A percentile compares a stretch with the other conserved stretches of the same genome.
phyloP scores from a whole-genome alignment of 2,113 vertebrate genomes.

The Python bivittatus region DNA sequence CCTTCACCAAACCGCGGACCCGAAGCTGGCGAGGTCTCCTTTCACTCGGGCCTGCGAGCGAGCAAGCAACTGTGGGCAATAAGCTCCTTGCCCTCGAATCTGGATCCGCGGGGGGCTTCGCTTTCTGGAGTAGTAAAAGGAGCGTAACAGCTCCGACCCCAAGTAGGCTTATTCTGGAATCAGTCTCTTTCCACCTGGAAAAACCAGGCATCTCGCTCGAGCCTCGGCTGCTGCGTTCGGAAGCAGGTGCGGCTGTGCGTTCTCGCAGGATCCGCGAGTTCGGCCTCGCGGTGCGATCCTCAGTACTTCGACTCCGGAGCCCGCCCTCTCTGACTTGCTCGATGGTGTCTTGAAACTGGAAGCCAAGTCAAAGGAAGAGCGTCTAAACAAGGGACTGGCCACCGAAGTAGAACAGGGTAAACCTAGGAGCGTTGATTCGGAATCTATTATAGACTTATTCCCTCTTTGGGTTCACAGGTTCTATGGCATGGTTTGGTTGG shows the following conservation, averaged over 20 bases:
- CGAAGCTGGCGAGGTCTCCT: not conserved
- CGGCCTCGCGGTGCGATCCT: too few relatives aligned
- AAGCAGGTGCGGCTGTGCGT: not conserved
- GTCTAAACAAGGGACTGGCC: not conserved
- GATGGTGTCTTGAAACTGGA: not conserved
- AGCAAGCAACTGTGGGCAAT: too few relatives aligned
- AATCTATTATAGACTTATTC: not conserved
- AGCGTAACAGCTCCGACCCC: not conserved
- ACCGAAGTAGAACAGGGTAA: not conserved
- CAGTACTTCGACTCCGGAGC: not conserved
- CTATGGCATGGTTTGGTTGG: not conserved
- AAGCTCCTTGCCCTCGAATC: not conserved
- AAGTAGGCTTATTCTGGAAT: not conserved
- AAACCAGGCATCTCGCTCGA: too few relatives aligned
- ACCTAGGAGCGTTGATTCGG: not conserved
- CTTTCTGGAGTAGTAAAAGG: not conserved
- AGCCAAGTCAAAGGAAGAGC: not conserved
- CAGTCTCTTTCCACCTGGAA: not conserved
- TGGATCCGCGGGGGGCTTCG: not conserved
- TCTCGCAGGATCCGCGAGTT: not conserved
- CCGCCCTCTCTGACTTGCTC: not conserved
- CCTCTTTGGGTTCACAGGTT: not conserved
- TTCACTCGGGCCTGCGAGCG: not conserved
- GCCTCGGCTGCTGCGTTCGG: not conserved
- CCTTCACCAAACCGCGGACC: not conserved